A percentile compares a stretch with the other conserved stretches of the same genome.
These are phyloP conservation scores for Crocallis elinguaria DNA, from an alignment of 2,888 invertebrate genomes.

Conservation along the genomic window DNA sequence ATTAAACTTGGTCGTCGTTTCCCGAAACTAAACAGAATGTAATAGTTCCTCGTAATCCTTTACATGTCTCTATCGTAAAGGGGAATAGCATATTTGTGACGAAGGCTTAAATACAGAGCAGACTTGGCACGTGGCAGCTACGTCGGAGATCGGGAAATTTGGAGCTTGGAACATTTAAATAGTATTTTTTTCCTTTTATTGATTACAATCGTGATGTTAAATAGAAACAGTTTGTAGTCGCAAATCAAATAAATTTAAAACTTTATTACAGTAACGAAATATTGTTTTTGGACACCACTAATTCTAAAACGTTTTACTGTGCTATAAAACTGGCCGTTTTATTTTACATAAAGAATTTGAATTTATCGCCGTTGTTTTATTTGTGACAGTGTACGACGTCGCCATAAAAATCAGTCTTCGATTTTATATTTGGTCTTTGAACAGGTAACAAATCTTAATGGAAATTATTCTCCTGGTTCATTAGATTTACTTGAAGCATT, in stretches of 20 bases:
- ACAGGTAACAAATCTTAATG: constrained; percentile 49
- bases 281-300: constrained; percentile 62
- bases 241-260: constrained; percentile 55
- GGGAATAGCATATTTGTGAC: constrained; percentile 63
- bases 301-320: constrained; percentile 64
- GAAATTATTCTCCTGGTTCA: constrained; percentile 45
- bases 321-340: constrained; percentile 64
- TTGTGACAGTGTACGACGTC: constrained; percentile 59
- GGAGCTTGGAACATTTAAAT: constrained; percentile 5
- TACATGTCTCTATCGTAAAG: constrained; percentile 61
- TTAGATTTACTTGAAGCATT: constrained; percentile 45
- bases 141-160: constrained; percentile 6
- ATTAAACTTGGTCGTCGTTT: constrained; percentile 48
- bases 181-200: constrained; percentile 13
- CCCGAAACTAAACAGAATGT: constrained; percentile 60
- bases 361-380: constrained; percentile 72
- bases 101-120: constrained; percentile 57
- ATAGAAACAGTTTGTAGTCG: constrained; percentile 35
- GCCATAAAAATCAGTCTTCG: constrained; percentile 60
- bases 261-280: constrained; percentile 59
- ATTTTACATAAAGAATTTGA: constrained; percentile 67
- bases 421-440: constrained; percentile 55
- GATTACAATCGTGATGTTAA: constrained; percentile 21
- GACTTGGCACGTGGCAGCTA: constrained; percentile 40
- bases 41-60: constrained; percentile 70